These are phyloP conservation scores for Sinhomidia bicolor DNA, from an alignment of 2,888 invertebrate genomes.

Conservation along the genomic window DNA sequence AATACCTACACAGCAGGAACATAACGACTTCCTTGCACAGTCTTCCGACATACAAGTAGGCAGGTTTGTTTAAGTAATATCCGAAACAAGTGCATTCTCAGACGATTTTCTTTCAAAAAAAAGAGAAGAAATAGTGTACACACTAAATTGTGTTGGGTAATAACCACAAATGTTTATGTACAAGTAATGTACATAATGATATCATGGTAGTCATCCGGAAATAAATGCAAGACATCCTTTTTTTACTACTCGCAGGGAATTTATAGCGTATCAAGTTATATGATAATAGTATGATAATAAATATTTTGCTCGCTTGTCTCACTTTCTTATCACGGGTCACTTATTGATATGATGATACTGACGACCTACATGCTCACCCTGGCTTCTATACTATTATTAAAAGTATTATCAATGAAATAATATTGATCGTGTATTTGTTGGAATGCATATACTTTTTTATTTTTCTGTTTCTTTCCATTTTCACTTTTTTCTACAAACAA, in stretches of 20 bases:
- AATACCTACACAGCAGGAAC: neutral
- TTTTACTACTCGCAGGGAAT: no score
- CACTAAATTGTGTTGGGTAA: slow-evolving; percentile 5
- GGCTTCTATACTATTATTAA: no score
- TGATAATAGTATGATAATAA: neutral
- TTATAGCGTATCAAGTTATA: neutral
- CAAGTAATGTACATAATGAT: neutral
- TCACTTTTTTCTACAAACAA: neutral
- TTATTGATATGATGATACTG: no score
- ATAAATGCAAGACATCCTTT: slow-evolving; percentile 32
- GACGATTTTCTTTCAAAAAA: neutral
- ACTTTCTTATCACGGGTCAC: no score
- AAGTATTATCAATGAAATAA: neutral
- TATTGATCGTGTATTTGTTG: neutral
- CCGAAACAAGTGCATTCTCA: neutral
- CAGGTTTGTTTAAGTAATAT: neutral
- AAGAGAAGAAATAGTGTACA: no score
- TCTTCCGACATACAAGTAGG: neutral
- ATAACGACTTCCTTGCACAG: slow-evolving; percentile 4
- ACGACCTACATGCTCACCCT: slow-evolving; percentile 21
- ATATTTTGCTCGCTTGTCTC: neutral
- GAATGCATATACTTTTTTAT: neutral
- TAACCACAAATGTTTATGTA: slow-evolving; percentile 1
- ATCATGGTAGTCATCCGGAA: neutral
- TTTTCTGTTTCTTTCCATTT: neutral